Base-by-base conservation (phyloP, 37 sponge, comb jelly and placozoan species). In the Halisarca cf. caerulea region DNA sequence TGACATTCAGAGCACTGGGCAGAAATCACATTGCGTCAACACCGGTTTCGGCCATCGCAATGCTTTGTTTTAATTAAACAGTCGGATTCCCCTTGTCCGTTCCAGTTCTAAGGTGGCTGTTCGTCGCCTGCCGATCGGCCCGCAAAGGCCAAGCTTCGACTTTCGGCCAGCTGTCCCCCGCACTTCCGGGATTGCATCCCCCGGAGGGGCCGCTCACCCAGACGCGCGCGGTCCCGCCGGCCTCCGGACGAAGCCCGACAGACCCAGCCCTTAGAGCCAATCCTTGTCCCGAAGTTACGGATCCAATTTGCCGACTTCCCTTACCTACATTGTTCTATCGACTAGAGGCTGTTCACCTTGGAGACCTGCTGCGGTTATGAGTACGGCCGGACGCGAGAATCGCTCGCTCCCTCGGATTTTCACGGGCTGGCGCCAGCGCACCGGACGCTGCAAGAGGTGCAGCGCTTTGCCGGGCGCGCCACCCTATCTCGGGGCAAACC, bases 1-100 rank as follows among this genome's bases (percentile, higher is more conserved):
- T 93, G 90, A 93, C 88, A 90, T 93, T 93, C 94, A 90, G 90
- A 93, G 90, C 86, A 93, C 94, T 90, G 94, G 94, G 91, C 91
- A 93, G 94, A 90, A 90, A 93, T 93, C 94, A 93, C 90, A 93
- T 87, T 84, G 88, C 91, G 88, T 88, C 94, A 90, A 87, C 93
- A 93, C 93, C 90, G 51, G 51, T 47, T 47, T 47, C 51, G 51
- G 51, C 51, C 51, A 47, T 47, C 51, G 51, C 51, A 47, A 47
- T 47, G 51, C 51, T 47, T 47, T 47, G 51, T 47, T 47, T 47
- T 47, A 47, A 47, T 47, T 47, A 47, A 47, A 47, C 51, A 47
- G 51, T 47, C 51, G 51, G 51, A 47, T 47, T 47, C 51, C 51
- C 51, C 51, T 47, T 47, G 51, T 47, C 51, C 51, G 51, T 47